Conservation (phyloP, 2,888 invertebrate genomes). For the Xestia xanthographa region DNA sequence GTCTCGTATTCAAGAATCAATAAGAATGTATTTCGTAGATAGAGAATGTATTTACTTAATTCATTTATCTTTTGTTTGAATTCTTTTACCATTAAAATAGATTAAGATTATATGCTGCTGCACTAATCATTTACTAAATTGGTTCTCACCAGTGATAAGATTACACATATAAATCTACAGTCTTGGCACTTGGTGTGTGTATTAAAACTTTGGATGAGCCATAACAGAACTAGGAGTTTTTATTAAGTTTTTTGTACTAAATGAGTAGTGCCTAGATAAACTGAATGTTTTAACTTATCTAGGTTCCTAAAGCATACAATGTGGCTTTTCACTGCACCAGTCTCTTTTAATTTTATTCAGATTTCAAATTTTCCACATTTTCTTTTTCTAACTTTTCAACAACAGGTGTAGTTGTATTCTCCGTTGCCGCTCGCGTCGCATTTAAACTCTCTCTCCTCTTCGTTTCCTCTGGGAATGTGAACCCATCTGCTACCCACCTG, state of each 20-base stretch:
- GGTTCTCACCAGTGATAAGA: background rate
- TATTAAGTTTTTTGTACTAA: background rate
- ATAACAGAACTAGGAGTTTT: background rate
- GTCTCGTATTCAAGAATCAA: no score
- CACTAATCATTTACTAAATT: background rate
- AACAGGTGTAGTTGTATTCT: slow-evolving; percentile 65
- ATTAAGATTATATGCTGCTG: background rate
- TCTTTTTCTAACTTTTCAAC: slow-evolving; percentile 63
- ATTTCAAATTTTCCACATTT: slow-evolving; percentile 64
- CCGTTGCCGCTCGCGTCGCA: slow-evolving; percentile 68
- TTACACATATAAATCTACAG: background rate
- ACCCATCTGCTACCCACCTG: slow-evolving; percentile 84
- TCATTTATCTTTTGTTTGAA: background rate
- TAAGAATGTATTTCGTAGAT: no score
- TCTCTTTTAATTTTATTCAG: slow-evolving; percentile 62
- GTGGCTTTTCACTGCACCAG: slow-evolving; percentile 13
- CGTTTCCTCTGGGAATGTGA: slow-evolving; percentile 76
- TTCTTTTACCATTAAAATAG: background rate
- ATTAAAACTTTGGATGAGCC: background rate
- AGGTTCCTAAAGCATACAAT: background rate
- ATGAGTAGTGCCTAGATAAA: background rate
- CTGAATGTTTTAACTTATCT: slow-evolving; percentile 16
- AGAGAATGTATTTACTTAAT: background rate
- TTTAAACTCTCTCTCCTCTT: slow-evolving; percentile 61
- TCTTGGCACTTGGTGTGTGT: slow-evolving; percentile 9